Percentiles rank a stretch among this genome's conserved stretches.
phyloP scores from a whole-genome alignment of 1,140 invertebrate genomes.

The Heliothis virescens region DNA sequence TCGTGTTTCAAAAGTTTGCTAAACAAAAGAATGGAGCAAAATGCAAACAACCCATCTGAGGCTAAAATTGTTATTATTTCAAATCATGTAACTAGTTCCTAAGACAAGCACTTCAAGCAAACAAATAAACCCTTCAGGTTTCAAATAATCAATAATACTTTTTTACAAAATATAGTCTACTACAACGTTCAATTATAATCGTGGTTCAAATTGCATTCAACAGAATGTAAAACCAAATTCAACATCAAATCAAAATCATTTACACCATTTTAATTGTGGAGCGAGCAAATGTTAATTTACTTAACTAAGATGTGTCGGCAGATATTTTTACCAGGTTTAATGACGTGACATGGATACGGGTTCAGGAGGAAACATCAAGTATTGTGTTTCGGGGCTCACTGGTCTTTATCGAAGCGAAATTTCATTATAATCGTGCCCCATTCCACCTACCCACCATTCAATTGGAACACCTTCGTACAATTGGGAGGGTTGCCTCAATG shows the following conservation, averaged over 20 bases:
- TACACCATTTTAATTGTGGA: conserved; percentile 28
- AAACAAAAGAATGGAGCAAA: too few species aligned
- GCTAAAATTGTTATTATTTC: too few species aligned
- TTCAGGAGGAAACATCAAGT: conserved; percentile 82
- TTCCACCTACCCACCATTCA: conserved; percentile 81
- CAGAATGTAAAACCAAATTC: neutral
- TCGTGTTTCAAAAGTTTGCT: too few species aligned
- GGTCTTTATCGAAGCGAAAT: conserved; percentile 84
- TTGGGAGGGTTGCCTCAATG: conserved; percentile 83
- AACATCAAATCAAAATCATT: conserved; percentile 7
- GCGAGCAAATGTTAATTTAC: conserved; percentile 67
- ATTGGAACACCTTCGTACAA: conserved; percentile 85
- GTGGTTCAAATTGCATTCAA: neutral
- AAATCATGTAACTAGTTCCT: too few species aligned
- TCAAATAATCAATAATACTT: too few species aligned
- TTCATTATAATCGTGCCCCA: conserved; percentile 84
- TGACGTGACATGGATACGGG: conserved; percentile 83
- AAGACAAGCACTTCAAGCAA: too few species aligned
- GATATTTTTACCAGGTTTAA: conserved; percentile 83
- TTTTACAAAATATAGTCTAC: too few species aligned
- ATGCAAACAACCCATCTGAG: too few species aligned
- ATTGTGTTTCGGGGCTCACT: conserved; percentile 83
- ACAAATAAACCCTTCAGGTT: too few species aligned
- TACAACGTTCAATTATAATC: too few species aligned
- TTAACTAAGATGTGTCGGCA: conserved; percentile 80